Conservation (phyloP, 2,888 invertebrate genomes). For the Catonia carolina region DNA sequence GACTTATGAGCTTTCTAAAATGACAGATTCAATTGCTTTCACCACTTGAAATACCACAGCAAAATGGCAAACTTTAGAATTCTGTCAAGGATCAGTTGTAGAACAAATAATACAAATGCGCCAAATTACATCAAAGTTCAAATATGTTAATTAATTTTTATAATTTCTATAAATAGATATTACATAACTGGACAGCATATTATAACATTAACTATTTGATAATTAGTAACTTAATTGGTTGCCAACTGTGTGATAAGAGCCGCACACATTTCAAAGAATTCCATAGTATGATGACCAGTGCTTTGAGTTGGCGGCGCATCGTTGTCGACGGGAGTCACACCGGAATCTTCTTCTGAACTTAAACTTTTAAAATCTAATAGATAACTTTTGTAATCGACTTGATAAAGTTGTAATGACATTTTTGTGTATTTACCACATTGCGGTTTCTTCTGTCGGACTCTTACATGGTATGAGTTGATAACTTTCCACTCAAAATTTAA, state of each 20-base stretch:
- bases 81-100: no score
- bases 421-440: conserved; percentile 69
- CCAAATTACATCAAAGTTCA: no score
- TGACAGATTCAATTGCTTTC: no score
- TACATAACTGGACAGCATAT: no score
- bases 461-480: conserved; percentile 92
- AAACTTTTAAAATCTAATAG: conserved; percentile 94
- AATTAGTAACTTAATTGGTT: conserved; percentile 10
- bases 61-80: no score
- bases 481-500: conserved; percentile 99
- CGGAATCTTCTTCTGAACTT: conserved; percentile 43
- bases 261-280: conserved; percentile 99
- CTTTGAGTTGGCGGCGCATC: conserved; percentile 39
- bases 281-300: conserved; percentile 93
- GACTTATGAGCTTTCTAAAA: no score
- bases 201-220: no score
- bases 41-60: no score
- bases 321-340: not conserved
- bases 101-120: no score
- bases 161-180: no score
- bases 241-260: conserved; percentile 96
- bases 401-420: conserved; percentile 98
- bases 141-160: no score
- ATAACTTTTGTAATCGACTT: conserved; percentile 97
- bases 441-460: conserved; percentile 89